A percentile compares a stretch with the other conserved stretches of the same genome.
phyloP scores from a whole-genome alignment of 2,797 vertebrate genomes.

The Chelonia mydas region DNA sequence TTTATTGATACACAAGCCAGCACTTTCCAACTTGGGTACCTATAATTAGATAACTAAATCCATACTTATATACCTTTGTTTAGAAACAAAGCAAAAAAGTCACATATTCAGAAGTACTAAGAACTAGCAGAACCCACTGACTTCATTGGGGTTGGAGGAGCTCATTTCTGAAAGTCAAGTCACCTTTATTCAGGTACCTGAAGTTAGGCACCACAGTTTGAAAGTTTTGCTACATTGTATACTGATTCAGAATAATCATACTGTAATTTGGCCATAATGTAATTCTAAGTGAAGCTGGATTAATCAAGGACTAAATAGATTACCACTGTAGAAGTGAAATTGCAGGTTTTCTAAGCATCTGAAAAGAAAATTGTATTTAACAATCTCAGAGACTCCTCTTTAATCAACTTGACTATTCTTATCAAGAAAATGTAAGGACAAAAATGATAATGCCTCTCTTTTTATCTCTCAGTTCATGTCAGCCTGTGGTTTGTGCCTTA shows the following conservation, averaged over 20 bases:
- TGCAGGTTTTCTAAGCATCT: neutral
- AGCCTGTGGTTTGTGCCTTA: neutral
- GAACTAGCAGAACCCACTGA: neutral
- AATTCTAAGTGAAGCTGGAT: neutral
- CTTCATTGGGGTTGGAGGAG: neutral
- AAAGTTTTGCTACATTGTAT: neutral
- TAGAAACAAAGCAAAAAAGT: accelerated
- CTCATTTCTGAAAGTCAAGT: neutral
- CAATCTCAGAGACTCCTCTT: conserved; percentile 12
- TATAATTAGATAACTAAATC: neutral
- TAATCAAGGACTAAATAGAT: conserved; percentile 24
- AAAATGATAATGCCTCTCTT: neutral
- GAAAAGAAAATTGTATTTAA: conserved; percentile 9
- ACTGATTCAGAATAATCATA: neutral
- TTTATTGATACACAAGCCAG: neutral
- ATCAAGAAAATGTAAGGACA: neutral
- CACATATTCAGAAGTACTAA: neutral
- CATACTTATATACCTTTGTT: neutral
- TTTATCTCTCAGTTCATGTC: conserved; percentile 32
- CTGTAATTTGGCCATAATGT: neutral
- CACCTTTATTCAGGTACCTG: neutral
- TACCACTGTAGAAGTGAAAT: neutral
- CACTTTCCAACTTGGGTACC: neutral
- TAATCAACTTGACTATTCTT: conserved; percentile 23
- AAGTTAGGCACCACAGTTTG: neutral